A percentile compares a stretch with the other conserved stretches of the same genome.
Evolutionary conservation across 2,797 vertebrate species (phyloP).

Genomic region (Todus mexicanus): DNA sequence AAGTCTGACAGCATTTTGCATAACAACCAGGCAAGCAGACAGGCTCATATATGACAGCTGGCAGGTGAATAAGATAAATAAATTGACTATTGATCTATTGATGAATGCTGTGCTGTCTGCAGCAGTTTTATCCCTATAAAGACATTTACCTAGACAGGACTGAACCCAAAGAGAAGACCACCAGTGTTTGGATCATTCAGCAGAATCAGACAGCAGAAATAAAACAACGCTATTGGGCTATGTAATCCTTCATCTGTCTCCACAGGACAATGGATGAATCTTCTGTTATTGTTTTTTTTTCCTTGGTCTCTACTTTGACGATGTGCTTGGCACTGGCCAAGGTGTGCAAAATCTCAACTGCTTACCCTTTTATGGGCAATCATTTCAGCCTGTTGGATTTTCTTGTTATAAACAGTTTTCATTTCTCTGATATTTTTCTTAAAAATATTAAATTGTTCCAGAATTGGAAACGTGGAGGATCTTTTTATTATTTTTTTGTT

Average conservation of each 20-base stretch:
- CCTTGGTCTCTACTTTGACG: not conserved
- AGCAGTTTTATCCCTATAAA: not conserved
- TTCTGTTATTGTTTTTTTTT: not conserved
- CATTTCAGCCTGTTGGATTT: not conserved
- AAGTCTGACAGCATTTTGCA: slow-evolving; percentile 14
- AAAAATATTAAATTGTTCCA: not conserved
- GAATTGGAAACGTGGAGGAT: not conserved
- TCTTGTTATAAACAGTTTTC: not conserved
- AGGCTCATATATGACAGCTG: not conserved
- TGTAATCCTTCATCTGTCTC: not conserved
- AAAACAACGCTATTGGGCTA: not conserved
- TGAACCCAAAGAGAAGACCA: not conserved
- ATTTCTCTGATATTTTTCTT: not conserved
- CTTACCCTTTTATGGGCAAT: not conserved
- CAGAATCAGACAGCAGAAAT: not conserved
- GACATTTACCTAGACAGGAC: not conserved
- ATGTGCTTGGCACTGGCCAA: not conserved
- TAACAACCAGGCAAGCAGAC: slow-evolving; percentile 11
- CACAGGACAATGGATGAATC: not conserved
- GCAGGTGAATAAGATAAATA: slow-evolving; percentile 18
- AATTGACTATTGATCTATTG: slow-evolving; percentile 38
- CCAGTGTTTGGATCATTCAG: not conserved
- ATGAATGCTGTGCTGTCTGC: not conserved
- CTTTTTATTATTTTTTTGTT: no score
- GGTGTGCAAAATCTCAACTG: not conserved